Evolutionary conservation across 2,113 vertebrate genomes (phyloP).

Genomic region (mouse (Mus musculus)): GRCm39 chr16:93993501-93994000

Average conservation of each 20-base stretch:
- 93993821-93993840: not conserved
- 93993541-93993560: not conserved
- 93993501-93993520: constrained; percentile 74
- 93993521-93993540: constrained; percentile 75
- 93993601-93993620: constrained; percentile 23
- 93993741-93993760: not conserved
- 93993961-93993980: not conserved
- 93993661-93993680: not conserved
- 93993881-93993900: accelerated
- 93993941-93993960: not conserved
- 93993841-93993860: not conserved
- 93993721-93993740: constrained; percentile 35
- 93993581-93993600: not conserved
- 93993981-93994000: accelerated
- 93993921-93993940: accelerated
- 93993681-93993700: constrained; percentile 27
- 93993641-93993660: not conserved
- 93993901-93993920: not conserved
- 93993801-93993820: not conserved
- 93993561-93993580: not conserved
- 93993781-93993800: not conserved
- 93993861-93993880: not conserved
- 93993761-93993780: not conserved
- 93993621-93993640: constrained; percentile 25
- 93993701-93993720: not conserved